Evolutionary conservation across 2,113 vertebrate genomes (phyloP).

Genomic region (Lates calcarifer): DNA sequence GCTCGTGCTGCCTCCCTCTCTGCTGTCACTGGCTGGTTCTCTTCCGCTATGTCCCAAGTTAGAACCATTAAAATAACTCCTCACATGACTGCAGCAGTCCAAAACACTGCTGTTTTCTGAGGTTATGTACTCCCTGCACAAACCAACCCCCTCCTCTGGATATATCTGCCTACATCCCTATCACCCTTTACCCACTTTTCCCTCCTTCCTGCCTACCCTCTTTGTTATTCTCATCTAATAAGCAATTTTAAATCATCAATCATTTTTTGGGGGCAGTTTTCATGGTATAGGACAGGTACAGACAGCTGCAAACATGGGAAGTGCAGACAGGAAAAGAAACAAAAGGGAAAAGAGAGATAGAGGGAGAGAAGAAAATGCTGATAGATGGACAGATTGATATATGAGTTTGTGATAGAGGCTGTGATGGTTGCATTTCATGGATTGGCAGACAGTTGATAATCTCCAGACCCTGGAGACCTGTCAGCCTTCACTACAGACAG

Average conservation of each 20-base stretch:
- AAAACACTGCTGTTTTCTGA: constrained; percentile 7
- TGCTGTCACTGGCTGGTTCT: no score
- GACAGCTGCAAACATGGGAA: not conserved
- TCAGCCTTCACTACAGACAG: not conserved
- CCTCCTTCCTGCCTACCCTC: no score
- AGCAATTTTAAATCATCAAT: no score
- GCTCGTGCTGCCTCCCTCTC: no score
- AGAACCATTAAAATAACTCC: no score
- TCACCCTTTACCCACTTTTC: constrained; percentile 1
- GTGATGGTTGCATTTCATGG: constrained; percentile 52
- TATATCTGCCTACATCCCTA: not conserved
- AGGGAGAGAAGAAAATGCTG: no score
- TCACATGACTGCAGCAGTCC: constrained; percentile 5
- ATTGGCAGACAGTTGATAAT: constrained; percentile 61
- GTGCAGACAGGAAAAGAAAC: not conserved
- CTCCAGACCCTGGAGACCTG: constrained; percentile 42
- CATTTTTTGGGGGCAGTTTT: no score
- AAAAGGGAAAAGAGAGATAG: not conserved
- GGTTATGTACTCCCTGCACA: not conserved
- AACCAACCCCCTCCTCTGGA: not conserved
- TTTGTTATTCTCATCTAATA: no score
- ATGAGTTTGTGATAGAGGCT: constrained; percentile 41
- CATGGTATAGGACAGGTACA: no score
- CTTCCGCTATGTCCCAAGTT: no score
- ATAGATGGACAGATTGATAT: constrained; percentile 49